A percentile compares a stretch with the other conserved stretches of the same genome.
These are phyloP conservation scores for Paraplagusia blochii DNA, from an alignment of 2,113 vertebrate genomes.

Conservation along the genomic window DNA sequence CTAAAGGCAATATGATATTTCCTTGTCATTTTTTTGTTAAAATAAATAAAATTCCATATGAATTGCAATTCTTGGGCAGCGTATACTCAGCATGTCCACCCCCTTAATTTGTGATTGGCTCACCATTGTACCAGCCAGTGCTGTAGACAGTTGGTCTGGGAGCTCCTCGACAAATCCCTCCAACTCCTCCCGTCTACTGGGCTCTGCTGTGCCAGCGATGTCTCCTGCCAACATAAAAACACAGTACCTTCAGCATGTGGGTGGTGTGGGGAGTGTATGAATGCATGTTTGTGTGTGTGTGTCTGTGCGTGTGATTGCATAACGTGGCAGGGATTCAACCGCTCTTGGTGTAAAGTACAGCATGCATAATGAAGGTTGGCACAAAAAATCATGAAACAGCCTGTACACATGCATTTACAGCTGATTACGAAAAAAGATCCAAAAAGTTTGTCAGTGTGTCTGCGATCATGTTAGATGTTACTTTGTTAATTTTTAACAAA, in stretches of 20 bases:
- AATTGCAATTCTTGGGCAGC: conserved; percentile 1
- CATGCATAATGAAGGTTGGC: conserved; percentile 8
- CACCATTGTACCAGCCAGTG: conserved; percentile 72
- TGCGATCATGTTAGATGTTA: no score
- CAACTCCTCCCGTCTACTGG: conserved; percentile 60
- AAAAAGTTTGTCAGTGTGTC: no score
- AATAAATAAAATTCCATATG: neutral
- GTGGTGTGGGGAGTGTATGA: conserved; percentile 3
- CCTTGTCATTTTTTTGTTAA: conserved; percentile 17
- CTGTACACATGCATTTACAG: no score
- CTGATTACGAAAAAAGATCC: no score
- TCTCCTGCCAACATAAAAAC: conserved; percentile 58
- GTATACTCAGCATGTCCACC: neutral
- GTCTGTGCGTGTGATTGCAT: conserved; percentile 10
- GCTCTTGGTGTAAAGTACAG: conserved; percentile 28
- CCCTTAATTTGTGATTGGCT: conserved; percentile 41
- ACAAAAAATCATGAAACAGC: conserved; percentile 8
- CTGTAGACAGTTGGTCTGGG: conserved; percentile 49
- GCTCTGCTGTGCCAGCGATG: conserved; percentile 56
- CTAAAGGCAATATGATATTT: conserved; percentile 14
- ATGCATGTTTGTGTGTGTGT: conserved; percentile 11
- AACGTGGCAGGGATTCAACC: conserved; percentile 27
- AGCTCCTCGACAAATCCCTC: conserved; percentile 58
- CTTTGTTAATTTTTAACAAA: no score
- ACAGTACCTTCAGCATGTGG: conserved; percentile 40